These are phyloP conservation scores for Euura saliciscinereae DNA, from an alignment of 1,140 invertebrate species.

Conservation along the genomic window DNA sequence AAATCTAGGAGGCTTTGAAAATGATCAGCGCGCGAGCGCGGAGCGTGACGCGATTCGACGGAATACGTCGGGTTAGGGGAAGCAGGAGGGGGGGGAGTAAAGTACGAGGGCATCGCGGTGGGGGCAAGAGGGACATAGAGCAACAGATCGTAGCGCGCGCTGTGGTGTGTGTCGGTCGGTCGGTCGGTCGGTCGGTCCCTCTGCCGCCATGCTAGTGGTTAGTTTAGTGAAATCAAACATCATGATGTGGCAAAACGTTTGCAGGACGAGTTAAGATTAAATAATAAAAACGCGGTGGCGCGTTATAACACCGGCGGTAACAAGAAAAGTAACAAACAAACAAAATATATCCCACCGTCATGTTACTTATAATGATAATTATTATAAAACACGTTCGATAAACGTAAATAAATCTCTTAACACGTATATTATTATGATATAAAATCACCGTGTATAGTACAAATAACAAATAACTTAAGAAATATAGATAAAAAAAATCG, in stretches of 20 bases:
- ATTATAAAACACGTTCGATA: slow-evolving; percentile 38
- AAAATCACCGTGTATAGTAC: slow-evolving; percentile 37
- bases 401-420: slow-evolving; percentile 24
- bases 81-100: neutral
- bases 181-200: slow-evolving; percentile 34
- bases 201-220: slow-evolving; percentile 62
- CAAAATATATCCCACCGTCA: slow-evolving; percentile 37
- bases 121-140: slow-evolving; percentile 14
- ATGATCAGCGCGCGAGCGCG: slow-evolving; percentile 10
- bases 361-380: slow-evolving; percentile 37
- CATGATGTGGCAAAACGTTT: slow-evolving; percentile 63
- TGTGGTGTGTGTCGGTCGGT: slow-evolving; percentile 44
- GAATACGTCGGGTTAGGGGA: slow-evolving; percentile 13
- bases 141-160: slow-evolving; percentile 42
- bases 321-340: no score
- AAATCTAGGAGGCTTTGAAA: slow-evolving; percentile 9
- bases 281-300: slow-evolving; percentile 40
- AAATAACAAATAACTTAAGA: slow-evolving; percentile 19
- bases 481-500: slow-evolving; percentile 11
- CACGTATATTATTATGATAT: neutral
- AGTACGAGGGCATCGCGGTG: slow-evolving; percentile 14
- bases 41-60: neutral
- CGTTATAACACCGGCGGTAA: slow-evolving; percentile 16
- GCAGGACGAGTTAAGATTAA: slow-evolving; percentile 39
- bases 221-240: slow-evolving; percentile 57